Evolutionary conservation across 2,888 invertebrate genomes (phyloP), one percentile per base, ranked within the genome.

Genomic region (Oxytorus armatus): DNA sequence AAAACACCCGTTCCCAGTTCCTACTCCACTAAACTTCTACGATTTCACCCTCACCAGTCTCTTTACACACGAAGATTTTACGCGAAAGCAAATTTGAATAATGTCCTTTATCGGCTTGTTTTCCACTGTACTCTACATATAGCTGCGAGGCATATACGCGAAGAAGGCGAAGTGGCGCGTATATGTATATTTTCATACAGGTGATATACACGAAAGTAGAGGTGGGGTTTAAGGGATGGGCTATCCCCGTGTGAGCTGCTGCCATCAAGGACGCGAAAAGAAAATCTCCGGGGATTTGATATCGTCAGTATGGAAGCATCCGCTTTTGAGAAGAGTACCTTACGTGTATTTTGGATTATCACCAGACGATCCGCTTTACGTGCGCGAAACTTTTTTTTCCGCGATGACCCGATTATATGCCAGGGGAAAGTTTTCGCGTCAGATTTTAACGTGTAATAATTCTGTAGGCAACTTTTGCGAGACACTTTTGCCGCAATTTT

Each of bases 81-180:
- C 85, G 78, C 69, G 82, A 63, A 81, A 83, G 80, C 63, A 87
- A 87, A 90, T 90, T 90, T 91, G 89, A 90, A 90, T 90, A 90
- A 91, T 89, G 88, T 88, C 88, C 86, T 90, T 90, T 91, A 90
- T 91, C 90, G 87, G 88, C 82, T 80, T 84, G 82, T 82, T 82
- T 79, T 76, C 75, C 65, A 75, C 65, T 75, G 21, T 59, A 73
- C 51, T 49, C 61, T 33, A 42, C 53, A 73, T 33, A 49, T 59
- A 73, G 69, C 73, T 76, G 51, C 82, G 83, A 74, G 69, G 42
- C 83, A 79, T 66, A 74, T 55, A 55, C 72, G 70, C 81, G 82
- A 79, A 79, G 81, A 83, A 85, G 82, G 77, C 82, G 80, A 80
- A 83, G 80, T 82, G 82, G 79, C 84, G 82, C 78, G 85, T 84